These are phyloP conservation scores for Schlechtendalia chinensis DNA, from an alignment of 1,140 invertebrate genomes.

Conservation along the genomic window DNA sequence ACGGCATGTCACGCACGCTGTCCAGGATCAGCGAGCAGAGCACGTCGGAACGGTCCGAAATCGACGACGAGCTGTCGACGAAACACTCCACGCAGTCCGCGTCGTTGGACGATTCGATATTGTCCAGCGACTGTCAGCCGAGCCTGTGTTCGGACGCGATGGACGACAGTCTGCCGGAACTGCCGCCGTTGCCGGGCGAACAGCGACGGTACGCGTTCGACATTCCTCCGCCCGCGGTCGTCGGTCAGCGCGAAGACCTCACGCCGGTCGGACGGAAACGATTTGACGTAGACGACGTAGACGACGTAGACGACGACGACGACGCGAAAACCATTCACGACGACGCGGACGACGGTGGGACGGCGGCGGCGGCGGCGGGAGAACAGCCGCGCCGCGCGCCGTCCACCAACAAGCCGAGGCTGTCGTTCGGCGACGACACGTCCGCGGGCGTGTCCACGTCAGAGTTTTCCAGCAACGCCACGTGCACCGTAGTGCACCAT, in stretches of 20 bases:
- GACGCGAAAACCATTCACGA: constrained; percentile 60
- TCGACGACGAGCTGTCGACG: constrained; percentile 76
- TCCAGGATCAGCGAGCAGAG: constrained; percentile 83
- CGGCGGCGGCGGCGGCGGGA: constrained; percentile 63
- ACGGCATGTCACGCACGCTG: constrained; percentile 71
- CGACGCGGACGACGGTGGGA: no score
- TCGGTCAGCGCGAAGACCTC: constrained; percentile 62
- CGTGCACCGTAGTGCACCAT: constrained; percentile 26
- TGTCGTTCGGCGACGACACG: constrained; percentile 79
- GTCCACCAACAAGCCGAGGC: constrained; percentile 60
- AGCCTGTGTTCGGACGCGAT: constrained; percentile 73
- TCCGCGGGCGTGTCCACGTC: constrained; percentile 78
- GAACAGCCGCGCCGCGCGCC: background rate
- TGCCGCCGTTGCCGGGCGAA: constrained; percentile 51
- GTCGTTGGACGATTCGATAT: constrained; percentile 76
- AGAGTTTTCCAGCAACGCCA: constrained; percentile 70
- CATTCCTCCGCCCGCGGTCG: constrained; percentile 54
- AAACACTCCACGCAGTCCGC: constrained; percentile 77
- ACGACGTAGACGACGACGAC: constrained; percentile 58
- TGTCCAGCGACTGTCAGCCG: constrained; percentile 79
- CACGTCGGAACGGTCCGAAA: constrained; percentile 72
- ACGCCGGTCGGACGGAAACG: background rate
- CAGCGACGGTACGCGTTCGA: constrained; percentile 51
- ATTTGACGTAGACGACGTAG: constrained; percentile 46
- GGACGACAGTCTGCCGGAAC: constrained; percentile 53